Percentiles rank a stretch among this genome's conserved stretches.
Evolutionary conservation across 2,888 invertebrate species (phyloP).

Genomic region (Crocallis elinguaria): DNA sequence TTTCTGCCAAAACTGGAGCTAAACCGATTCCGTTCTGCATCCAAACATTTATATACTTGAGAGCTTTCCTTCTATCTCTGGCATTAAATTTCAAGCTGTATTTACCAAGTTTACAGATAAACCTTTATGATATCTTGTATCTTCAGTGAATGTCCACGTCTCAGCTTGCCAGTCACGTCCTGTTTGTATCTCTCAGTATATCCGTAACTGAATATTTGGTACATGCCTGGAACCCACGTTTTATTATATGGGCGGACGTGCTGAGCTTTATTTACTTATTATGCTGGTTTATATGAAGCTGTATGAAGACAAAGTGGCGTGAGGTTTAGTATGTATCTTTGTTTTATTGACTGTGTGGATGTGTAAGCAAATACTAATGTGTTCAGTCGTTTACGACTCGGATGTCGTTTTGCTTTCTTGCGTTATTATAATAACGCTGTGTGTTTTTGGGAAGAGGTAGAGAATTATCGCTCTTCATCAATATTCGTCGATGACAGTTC

Average conservation of each 20-base stretch:
- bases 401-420: not conserved
- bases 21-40: too few relatives aligned
- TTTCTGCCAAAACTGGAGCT: too few relatives aligned
- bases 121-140: constrained; percentile 46
- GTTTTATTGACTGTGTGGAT: constrained; percentile 25
- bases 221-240: constrained; percentile 64
- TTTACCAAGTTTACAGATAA: constrained; percentile 31
- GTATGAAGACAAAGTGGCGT: constrained; percentile 20
- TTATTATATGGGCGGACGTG: constrained; percentile 64
- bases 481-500: too few relatives aligned
- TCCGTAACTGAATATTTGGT: constrained; percentile 74
- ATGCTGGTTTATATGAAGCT: constrained; percentile 31
- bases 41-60: too few relatives aligned
- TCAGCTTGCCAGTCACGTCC: constrained; percentile 60
- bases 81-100: constrained; percentile 11
- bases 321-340: constrained; percentile 20
- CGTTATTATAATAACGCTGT: not conserved
- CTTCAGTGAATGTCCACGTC: constrained; percentile 50
- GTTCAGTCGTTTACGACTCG: not conserved
- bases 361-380: not conserved
- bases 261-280: constrained; percentile 61
- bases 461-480: too few relatives aligned
- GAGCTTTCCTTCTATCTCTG: not conserved
- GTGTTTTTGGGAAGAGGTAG: not conserved
- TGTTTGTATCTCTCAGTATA: constrained; percentile 56